Conservation (phyloP, 2,797 vertebrate genomes). For the Crax fasciolata region DNA sequence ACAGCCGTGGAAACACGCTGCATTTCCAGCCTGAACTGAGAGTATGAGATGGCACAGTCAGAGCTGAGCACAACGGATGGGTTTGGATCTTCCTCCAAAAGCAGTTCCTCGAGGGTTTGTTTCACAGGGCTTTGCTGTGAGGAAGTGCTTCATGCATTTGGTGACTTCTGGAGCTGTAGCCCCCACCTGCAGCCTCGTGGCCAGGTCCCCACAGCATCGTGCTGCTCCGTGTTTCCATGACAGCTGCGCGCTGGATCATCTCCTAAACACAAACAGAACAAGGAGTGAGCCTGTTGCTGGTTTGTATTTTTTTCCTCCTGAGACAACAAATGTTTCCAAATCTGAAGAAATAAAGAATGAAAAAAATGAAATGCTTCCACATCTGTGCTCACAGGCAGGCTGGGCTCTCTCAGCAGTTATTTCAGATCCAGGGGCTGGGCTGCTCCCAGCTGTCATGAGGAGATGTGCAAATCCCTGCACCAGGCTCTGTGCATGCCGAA, state of each 20-base stretch:
- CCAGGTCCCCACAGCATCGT: background rate
- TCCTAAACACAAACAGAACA: background rate
- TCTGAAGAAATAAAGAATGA: background rate
- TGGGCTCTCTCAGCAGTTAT: background rate
- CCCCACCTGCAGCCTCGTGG: background rate
- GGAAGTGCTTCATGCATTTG: background rate
- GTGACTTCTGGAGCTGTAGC: background rate
- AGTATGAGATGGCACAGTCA: accelerated
- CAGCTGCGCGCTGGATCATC: background rate
- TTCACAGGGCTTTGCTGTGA: background rate
- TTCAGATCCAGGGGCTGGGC: background rate
- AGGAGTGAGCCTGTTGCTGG: background rate
- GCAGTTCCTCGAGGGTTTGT: background rate
- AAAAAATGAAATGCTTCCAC: background rate
- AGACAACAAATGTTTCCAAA: background rate
- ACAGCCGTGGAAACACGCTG: background rate
- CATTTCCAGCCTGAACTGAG: background rate
- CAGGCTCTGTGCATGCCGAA: accelerated
- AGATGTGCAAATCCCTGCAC: background rate
- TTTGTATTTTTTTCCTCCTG: background rate
- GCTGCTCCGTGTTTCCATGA: background rate
- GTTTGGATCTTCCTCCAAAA: background rate
- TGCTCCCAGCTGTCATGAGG: background rate
- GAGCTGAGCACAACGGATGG: background rate
- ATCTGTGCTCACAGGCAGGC: background rate